Percentiles rank a stretch among this genome's conserved stretches.
Evolutionary conservation across 1,140 invertebrate genomes (phyloP).

Genomic region (Cotesia typhae): DNA sequence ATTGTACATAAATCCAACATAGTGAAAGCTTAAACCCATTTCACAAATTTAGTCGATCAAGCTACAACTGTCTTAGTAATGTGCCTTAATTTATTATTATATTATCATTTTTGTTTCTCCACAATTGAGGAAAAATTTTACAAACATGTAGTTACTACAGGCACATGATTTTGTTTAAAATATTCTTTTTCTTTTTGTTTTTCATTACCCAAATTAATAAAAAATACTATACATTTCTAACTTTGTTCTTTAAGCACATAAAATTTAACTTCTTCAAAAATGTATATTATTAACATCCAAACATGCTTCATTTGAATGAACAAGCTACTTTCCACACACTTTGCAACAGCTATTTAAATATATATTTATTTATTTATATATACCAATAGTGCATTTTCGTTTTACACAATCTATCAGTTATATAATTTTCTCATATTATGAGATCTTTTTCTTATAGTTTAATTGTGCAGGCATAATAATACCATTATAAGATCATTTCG

Average conservation of each 20-base stretch:
- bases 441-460: constrained; percentile 13
- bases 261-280: no score
- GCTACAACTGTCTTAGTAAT: no score
- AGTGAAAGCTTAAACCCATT: no score
- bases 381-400: not conserved
- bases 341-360: no score
- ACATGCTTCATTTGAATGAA: no score
- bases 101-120: not conserved
- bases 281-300: no score
- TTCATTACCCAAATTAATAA: not conserved
- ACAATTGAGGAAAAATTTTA: not conserved
- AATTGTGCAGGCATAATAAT: constrained; percentile 6
- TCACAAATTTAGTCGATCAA: no score
- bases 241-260: no score
- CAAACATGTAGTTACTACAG: constrained; percentile 16
- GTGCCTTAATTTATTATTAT: not conserved
- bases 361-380: not conserved
- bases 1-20: no score
- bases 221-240: not conserved
- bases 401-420: constrained; percentile 9
- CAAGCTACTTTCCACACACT: no score
- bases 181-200: constrained; percentile 1
- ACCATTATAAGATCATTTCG: constrained; percentile 14
- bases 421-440: constrained; percentile 14
- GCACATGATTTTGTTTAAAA: constrained; percentile 12